Evolutionary conservation across 2,797 vertebrate species (phyloP).

Genomic region (Meriones psammophilus): DNA sequence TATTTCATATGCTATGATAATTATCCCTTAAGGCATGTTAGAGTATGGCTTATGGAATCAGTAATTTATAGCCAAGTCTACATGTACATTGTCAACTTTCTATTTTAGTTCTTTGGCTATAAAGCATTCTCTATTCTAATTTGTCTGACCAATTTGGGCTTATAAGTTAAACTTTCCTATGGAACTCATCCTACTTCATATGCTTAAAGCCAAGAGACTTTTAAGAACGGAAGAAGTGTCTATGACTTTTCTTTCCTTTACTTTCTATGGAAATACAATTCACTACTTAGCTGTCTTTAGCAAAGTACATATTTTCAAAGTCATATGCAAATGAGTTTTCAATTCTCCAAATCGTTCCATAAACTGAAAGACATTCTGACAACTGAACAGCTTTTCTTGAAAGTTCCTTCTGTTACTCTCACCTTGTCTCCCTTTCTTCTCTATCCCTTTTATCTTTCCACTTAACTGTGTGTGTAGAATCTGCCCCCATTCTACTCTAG

Average conservation of each 20-base stretch:
- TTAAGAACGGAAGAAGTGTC: background rate
- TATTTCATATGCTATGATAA: background rate
- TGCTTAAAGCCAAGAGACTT: constrained; percentile 16
- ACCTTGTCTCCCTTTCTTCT: background rate
- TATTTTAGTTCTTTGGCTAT: constrained; percentile 7
- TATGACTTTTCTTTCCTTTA: background rate
- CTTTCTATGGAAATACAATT: constrained; percentile 7
- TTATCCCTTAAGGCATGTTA: background rate
- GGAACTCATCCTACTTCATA: background rate
- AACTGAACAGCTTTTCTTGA: background rate
- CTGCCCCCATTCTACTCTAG: background rate
- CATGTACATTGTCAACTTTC: background rate
- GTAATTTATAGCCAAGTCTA: background rate
- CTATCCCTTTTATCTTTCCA: background rate
- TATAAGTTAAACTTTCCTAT: constrained; percentile 57
- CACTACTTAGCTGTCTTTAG: background rate
- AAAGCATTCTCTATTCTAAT: constrained; percentile 4
- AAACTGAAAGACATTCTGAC: constrained; percentile 36
- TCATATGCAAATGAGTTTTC: background rate
- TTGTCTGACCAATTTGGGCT: background rate
- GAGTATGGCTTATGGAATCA: background rate
- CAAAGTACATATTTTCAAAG: background rate
- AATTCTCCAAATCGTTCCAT: background rate
- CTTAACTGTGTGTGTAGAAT: background rate
- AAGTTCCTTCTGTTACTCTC: background rate